Evolutionary conservation across 2,113 vertebrate species (phyloP).

Genomic region (Trogon surrucura): DNA sequence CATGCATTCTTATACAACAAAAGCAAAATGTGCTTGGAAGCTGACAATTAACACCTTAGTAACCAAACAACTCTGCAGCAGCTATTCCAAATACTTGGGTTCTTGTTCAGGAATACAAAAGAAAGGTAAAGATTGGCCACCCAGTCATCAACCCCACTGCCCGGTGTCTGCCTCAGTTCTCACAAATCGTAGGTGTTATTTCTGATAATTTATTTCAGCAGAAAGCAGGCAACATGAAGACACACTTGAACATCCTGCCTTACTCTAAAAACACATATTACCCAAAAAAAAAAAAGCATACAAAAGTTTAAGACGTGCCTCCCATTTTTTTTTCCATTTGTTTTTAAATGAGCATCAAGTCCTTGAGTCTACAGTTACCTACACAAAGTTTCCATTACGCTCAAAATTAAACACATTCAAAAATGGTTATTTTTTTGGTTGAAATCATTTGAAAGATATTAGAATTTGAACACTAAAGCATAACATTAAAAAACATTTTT

Average conservation of each 20-base stretch:
- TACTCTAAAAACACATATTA: not conserved
- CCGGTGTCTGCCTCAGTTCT: not conserved
- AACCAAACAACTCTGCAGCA: not conserved
- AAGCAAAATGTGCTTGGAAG: not conserved
- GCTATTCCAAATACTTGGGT: not conserved
- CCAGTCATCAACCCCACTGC: not conserved
- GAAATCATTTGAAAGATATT: not conserved
- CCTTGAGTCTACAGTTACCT: not conserved
- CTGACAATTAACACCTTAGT: not conserved
- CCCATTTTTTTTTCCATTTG: fast-evolving
- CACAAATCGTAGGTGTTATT: not conserved
- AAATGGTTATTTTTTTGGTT: not conserved
- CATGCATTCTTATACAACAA: not conserved
- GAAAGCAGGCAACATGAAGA: not conserved
- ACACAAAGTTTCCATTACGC: not conserved
- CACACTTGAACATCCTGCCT: not conserved
- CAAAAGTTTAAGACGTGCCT: not conserved
- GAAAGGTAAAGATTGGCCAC: not conserved
- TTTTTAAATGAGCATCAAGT: not conserved
- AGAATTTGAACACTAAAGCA: not conserved
- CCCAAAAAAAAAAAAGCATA: not conserved
- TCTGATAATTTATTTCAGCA: not conserved
- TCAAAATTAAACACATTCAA: not conserved
- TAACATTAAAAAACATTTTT: too few species aligned
- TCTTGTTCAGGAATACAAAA: not conserved